Conservation (phyloP, 2,888 invertebrate species). For the Ditula angustiorana region DNA sequence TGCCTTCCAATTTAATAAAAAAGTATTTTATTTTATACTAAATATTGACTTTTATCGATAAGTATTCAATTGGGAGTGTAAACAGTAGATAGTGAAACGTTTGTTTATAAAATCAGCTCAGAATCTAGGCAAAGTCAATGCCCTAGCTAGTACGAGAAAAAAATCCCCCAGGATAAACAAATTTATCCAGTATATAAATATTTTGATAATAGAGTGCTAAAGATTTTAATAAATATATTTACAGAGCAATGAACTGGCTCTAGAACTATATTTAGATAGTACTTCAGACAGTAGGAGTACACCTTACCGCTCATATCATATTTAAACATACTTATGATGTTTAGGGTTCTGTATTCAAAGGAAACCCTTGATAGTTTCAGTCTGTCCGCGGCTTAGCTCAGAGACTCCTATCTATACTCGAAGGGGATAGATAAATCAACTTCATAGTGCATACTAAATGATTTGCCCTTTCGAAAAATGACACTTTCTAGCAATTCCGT, state of each 20-base stretch:
- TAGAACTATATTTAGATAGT: conserved; percentile 16
- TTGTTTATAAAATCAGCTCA: conserved; percentile 7
- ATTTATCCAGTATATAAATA: conserved; percentile 35
- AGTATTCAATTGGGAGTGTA: not conserved
- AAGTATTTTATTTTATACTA: not conserved
- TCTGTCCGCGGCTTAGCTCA: too few relatives aligned
- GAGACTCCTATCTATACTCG: too few relatives aligned
- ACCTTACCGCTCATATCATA: too few relatives aligned
- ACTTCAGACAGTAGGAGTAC: too few relatives aligned
- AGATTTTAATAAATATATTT: conserved; percentile 32
- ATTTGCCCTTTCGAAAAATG: too few relatives aligned
- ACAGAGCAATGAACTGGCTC: conserved; percentile 17
- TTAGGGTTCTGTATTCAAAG: too few relatives aligned
- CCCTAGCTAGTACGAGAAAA: conserved; percentile 31
- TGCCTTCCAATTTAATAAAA: too few relatives aligned
- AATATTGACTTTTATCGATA: not conserved
- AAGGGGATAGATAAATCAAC: too few relatives aligned
- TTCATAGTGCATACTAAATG: too few relatives aligned
- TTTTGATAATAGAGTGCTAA: conserved; percentile 34
- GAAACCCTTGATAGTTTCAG: too few relatives aligned
- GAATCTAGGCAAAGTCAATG: conserved; percentile 37
- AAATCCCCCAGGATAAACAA: conserved; percentile 15
- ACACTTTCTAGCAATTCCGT: too few relatives aligned
- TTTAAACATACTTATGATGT: too few relatives aligned
- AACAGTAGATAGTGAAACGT: conserved; percentile 8